Evolutionary conservation across 2,888 invertebrate genomes (phyloP).

Genomic region (Orchestes rusci): DNA sequence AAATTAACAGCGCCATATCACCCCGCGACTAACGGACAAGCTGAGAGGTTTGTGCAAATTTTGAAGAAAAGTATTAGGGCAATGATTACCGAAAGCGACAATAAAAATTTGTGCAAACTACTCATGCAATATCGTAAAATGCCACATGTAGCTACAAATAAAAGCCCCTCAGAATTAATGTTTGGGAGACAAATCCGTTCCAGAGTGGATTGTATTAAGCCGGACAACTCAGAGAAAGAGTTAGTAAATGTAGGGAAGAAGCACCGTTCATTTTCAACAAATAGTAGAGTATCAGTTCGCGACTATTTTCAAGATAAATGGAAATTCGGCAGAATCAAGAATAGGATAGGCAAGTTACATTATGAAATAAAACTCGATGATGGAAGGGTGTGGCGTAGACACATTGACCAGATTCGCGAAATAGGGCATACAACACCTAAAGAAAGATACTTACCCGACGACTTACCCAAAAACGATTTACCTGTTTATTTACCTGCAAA

Average conservation of each 20-base stretch:
- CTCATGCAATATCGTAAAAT: conserved; percentile 4
- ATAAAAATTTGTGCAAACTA: neutral
- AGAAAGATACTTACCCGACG: neutral
- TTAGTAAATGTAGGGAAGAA: neutral
- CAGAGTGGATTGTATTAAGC: neutral
- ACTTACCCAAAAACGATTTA: neutral
- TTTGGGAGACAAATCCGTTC: neutral
- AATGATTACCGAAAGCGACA: neutral
- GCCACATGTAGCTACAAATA: conserved; percentile 4
- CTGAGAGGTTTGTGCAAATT: conserved; percentile 30
- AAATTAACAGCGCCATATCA: too few species aligned
- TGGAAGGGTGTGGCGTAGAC: conserved; percentile 1
- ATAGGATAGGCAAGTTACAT: neutral
- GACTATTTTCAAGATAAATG: neutral
- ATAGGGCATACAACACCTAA: neutral
- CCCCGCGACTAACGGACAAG: conserved; percentile 28
- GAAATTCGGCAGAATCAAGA: neutral
- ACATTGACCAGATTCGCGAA: neutral
- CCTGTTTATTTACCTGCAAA: too few species aligned
- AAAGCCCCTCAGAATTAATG: conserved; percentile 5
- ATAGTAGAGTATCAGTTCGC: neutral
- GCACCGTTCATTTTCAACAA: neutral
- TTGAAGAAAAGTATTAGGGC: conserved; percentile 22
- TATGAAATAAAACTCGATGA: neutral
- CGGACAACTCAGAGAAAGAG: neutral